Evolutionary conservation across 2,888 invertebrate genomes (phyloP).

Genomic region (Zeuzera pyrina): DNA sequence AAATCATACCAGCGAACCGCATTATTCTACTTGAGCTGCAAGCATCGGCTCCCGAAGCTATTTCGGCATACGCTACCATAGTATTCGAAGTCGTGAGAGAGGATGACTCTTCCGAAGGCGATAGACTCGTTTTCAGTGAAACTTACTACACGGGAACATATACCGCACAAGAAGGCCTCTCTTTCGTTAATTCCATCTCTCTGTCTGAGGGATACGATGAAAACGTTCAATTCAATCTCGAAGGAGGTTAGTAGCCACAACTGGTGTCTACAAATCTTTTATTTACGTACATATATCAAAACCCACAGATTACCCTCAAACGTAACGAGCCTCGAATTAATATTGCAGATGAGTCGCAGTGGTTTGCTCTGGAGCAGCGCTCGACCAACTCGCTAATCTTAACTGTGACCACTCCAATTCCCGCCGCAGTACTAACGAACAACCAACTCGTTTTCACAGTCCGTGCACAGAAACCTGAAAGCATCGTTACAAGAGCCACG

Average conservation of each 20-base stretch:
- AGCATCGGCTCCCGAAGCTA: slow-evolving; percentile 22
- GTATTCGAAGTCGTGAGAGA: slow-evolving; percentile 17
- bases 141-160: slow-evolving; percentile 24
- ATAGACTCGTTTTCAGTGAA: slow-evolving; percentile 16
- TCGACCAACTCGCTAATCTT: slow-evolving; percentile 14
- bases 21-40: slow-evolving; percentile 23
- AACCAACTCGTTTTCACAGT: slow-evolving; percentile 22
- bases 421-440: slow-evolving; percentile 21
- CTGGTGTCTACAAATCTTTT: no score
- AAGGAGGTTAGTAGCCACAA: slow-evolving; percentile 7
- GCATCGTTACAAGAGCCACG: slow-evolving; percentile 16
- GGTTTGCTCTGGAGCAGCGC: slow-evolving; percentile 19
- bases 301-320: no score
- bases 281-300: no score
- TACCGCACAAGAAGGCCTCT: not conserved
- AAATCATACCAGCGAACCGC: slow-evolving; percentile 19
- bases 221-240: slow-evolving; percentile 2
- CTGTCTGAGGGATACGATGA: slow-evolving; percentile 3
- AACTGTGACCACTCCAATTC: slow-evolving; percentile 14
- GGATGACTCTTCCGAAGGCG: slow-evolving; percentile 6
- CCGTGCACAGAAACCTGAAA: slow-evolving; percentile 17
- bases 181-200: not conserved
- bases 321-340: no score
- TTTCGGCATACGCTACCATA: slow-evolving; percentile 21
- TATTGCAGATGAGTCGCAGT: slow-evolving; percentile 23